Base-by-base conservation (phyloP, 1,140 invertebrate species). In the Drosophila murphyi region DNA sequence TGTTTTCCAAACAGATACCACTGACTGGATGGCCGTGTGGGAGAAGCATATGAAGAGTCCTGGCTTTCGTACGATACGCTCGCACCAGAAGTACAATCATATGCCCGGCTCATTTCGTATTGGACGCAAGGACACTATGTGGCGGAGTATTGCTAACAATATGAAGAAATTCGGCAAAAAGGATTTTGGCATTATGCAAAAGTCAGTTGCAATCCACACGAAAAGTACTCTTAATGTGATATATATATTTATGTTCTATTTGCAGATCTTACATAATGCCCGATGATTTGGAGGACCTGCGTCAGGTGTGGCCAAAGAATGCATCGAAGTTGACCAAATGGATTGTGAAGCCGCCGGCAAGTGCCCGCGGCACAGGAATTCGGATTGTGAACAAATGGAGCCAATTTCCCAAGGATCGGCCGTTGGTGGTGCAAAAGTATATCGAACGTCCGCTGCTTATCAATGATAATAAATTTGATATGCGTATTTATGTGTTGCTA, bases 61-160 rank as follows among this genome's bases (percentile, higher is more conserved):
- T 12, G 95, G 95, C 82, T 97, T 97, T 78, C 94, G 95, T 81
- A 95, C 94, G 1, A 93, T 99, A 54, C 96, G 96, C 76, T 96
- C 97, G 67, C 96, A 96, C 71, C 98, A 99, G 92, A 99, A 99
- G 94, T 94, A 99, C 79, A 99, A 99, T 93, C 98, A 99, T 92
- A 98, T 99, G 92, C 98, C 98, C 0, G 98, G 98, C 8, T 98
- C 98, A 7, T 99, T 99, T 93, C 97, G 99, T 92, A 96, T 99
- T 55, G 98, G 98, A 2, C 94, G 98, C 0, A 99, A 99, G 93
- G 98, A 99, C 92, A 94, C 97, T 31, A 94, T 99, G 43, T 99
- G 98, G 98, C 94, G 96, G 20, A 98, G 98, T 88, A 94, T 97
- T 5, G 95, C 96, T 65, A 94, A 95, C 82, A 94, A 98, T 86